Conservation (phyloP, 2,113 vertebrate genomes). For the Gorsachius goisagi region DNA sequence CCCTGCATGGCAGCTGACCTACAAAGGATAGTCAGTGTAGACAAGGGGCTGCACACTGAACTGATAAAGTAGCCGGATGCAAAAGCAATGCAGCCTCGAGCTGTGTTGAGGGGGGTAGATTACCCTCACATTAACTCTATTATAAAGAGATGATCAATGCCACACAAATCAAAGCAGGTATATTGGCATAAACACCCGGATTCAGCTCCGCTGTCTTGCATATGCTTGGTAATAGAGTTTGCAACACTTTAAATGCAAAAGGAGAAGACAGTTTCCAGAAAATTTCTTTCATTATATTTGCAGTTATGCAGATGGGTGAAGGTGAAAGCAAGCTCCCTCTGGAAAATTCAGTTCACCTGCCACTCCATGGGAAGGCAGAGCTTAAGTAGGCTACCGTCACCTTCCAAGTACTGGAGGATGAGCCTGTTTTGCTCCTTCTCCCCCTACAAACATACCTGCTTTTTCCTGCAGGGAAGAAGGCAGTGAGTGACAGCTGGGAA, state of each 20-base stretch:
- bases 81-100: background rate
- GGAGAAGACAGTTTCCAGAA: background rate
- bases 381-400: background rate
- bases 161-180: background rate
- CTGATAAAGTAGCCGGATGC: background rate
- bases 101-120: background rate
- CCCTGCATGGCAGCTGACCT: slow-evolving; percentile 21
- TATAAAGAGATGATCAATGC: background rate
- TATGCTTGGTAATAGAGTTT: background rate
- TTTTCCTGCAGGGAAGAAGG: background rate
- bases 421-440: background rate
- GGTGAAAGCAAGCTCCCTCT: background rate
- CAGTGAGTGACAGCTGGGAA: background rate
- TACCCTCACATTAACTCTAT: background rate
- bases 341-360: background rate
- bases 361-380: background rate
- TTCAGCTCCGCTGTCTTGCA: background rate
- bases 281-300: background rate
- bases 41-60: background rate
- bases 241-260: background rate
- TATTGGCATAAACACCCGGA: background rate
- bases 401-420: background rate
- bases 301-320: background rate
- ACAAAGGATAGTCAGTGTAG: background rate
- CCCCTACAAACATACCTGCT: background rate